A percentile compares a stretch with the other conserved stretches of the same genome.
Evolutionary conservation across 2,113 vertebrate species (phyloP).

Genomic region (Pelodiscus sinensis): DNA sequence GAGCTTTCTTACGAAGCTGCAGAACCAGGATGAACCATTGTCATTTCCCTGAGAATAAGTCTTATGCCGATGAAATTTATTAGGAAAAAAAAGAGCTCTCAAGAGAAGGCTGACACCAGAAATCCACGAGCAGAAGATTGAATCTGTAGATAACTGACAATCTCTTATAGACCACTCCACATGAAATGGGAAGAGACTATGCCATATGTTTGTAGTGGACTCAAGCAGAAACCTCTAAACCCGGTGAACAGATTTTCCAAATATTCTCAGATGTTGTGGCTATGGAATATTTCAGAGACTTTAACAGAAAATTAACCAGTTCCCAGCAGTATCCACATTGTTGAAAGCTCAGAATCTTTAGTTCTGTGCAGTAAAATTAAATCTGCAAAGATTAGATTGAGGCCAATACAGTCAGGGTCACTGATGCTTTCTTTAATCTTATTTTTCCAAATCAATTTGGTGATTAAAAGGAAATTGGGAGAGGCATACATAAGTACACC

Average conservation of each 20-base stretch:
- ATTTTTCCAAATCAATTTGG: background rate
- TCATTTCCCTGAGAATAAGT: background rate
- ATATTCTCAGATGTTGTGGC: background rate
- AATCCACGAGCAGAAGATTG: background rate
- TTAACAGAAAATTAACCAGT: background rate
- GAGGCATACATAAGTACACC: rapidly evolving
- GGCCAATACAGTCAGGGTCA: background rate
- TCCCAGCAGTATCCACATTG: background rate
- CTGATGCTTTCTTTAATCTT: background rate
- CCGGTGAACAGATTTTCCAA: background rate
- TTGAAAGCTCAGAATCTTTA: background rate
- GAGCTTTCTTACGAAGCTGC: background rate
- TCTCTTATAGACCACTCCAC: background rate
- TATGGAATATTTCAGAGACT: background rate
- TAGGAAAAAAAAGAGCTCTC: rapidly evolving
- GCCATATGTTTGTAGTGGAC: background rate
- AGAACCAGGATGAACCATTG: background rate
- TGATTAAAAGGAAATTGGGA: background rate
- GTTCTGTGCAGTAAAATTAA: background rate
- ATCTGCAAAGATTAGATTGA: background rate
- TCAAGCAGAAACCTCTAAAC: background rate
- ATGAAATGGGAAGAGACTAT: background rate
- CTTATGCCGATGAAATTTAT: rapidly evolving
- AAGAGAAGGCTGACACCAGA: background rate
- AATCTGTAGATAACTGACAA: background rate